Evolutionary conservation across 2,888 invertebrate species (phyloP).

Genomic region (Hanleya hanleyi): DNA sequence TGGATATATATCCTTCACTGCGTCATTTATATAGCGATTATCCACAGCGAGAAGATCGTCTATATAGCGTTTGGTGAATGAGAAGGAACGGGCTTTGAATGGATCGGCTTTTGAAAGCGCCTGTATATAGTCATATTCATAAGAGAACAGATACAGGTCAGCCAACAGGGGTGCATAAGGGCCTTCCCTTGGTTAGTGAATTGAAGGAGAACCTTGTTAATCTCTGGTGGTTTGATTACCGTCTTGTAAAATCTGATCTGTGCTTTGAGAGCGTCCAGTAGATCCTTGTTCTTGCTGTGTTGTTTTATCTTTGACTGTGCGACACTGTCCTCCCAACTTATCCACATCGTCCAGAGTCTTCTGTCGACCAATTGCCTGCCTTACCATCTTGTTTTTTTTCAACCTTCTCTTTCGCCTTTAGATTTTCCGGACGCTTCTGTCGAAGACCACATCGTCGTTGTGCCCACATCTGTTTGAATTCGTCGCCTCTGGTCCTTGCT

Average conservation of each 20-base stretch:
- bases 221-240: not conserved
- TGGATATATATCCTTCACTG: too few relatives aligned
- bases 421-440: not conserved
- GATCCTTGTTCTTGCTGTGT: not conserved
- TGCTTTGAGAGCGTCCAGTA: not conserved
- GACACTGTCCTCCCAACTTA: not conserved
- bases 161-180: too few relatives aligned
- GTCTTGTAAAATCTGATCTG: not conserved
- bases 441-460: not conserved
- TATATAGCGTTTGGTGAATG: too few relatives aligned
- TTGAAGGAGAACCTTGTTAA: not conserved
- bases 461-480: not conserved
- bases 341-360: not conserved
- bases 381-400: not conserved
- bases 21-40: too few relatives aligned
- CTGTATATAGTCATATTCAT: too few relatives aligned
- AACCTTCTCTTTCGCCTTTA: not conserved
- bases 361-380: not conserved
- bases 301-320: not conserved
- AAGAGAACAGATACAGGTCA: too few relatives aligned
- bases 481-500: not conserved
- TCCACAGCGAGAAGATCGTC: too few relatives aligned
- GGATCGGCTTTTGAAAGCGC: too few relatives aligned
- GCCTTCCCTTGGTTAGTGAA: not conserved
- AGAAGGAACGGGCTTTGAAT: too few relatives aligned